phyloP scores from a whole-genome alignment of 2,888 invertebrate species.

The Apomyelois bistriatella region DNA sequence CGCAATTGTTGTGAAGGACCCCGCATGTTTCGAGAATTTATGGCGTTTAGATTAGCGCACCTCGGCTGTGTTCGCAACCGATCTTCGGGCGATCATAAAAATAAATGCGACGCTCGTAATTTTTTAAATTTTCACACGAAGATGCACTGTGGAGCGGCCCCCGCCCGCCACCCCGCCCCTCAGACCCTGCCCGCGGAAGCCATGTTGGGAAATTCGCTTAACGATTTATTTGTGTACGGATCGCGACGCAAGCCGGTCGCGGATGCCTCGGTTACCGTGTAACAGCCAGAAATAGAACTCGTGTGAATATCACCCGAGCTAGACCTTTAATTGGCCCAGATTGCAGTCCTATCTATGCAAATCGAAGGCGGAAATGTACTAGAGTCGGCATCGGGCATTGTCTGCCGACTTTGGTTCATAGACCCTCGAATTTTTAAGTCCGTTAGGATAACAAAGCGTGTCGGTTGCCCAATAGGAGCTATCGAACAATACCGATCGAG shows the following conservation, averaged over 20 bases:
- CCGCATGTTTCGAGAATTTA: conserved; percentile 19
- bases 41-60: conserved; percentile 32
- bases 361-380: conserved; percentile 33
- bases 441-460: conserved; percentile 73
- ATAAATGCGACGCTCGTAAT: conserved; percentile 49
- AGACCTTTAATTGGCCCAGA: conserved; percentile 35
- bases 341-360: conserved; percentile 29
- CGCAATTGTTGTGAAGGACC: conserved; percentile 13
- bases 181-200: conserved; percentile 57
- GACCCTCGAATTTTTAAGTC: conserved; percentile 61
- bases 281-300: conserved; percentile 40
- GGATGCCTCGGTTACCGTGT: conserved; percentile 39
- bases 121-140: conserved; percentile 62
- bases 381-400: conserved; percentile 44
- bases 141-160: conserved; percentile 43
- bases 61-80: conserved; percentile 34
- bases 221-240: conserved; percentile 68
- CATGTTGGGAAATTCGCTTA: conserved; percentile 71
- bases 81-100: conserved; percentile 50
- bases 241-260: conserved; percentile 42
- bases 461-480: conserved; percentile 73
- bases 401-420: conserved; percentile 46
- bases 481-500: conserved; percentile 64
- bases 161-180: conserved; percentile 36
- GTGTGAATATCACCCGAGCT: conserved; percentile 38